Conservation (phyloP, 2,797 vertebrate genomes). For the Pyrocephalus nanus region DNA sequence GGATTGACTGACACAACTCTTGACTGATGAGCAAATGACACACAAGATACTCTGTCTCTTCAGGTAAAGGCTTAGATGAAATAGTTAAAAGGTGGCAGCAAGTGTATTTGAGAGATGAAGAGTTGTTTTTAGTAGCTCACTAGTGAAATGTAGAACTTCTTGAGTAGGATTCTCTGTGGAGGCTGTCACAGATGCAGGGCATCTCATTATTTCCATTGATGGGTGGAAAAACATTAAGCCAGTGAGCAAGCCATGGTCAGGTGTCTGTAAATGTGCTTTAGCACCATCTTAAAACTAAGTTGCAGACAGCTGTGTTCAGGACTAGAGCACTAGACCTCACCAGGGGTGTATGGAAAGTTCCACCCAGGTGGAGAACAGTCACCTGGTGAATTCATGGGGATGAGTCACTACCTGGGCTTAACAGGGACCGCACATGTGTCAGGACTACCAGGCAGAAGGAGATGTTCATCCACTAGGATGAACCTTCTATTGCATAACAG, state of each 20-base stretch:
- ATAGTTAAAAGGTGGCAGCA: not conserved
- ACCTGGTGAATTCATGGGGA: not conserved
- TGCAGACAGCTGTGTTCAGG: not conserved
- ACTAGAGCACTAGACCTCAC: not conserved
- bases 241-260: accelerated
- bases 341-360: not conserved
- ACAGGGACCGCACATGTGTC: not conserved
- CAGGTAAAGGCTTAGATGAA: not conserved
- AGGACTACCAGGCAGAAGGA: not conserved
- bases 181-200: not conserved
- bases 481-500: not conserved
- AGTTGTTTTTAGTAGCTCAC: not conserved
- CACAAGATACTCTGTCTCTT: not conserved
- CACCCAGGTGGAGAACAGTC: not conserved
- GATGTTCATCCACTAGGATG: not conserved
- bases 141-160: not conserved
- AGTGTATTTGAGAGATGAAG: not conserved
- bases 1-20: not conserved
- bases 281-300: not conserved
- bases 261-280: not conserved
- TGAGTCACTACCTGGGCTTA: not conserved
- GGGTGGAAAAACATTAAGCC: not conserved
- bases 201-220: not conserved
- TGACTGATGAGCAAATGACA: not conserved
- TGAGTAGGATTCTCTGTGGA: not conserved